Conservation (phyloP, 2,113 vertebrate genomes). For the Podarcis muralis region DNA sequence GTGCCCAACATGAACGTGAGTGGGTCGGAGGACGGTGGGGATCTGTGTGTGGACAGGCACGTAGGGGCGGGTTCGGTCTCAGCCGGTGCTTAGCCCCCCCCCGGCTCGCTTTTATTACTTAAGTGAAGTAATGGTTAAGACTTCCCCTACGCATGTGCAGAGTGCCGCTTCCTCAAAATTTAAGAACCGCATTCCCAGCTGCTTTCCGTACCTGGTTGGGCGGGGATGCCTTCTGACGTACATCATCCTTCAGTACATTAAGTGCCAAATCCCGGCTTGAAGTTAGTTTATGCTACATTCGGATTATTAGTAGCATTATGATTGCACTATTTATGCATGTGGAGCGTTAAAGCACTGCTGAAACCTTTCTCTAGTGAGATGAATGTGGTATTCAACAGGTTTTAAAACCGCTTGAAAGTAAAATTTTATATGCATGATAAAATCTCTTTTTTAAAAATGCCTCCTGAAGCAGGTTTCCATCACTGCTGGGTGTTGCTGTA, state of each 20-base stretch:
- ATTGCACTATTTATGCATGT: no score
- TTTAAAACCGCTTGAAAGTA: no score
- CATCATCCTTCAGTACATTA: neutral
- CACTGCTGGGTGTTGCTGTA: neutral
- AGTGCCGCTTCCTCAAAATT: neutral
- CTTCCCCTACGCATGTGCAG: neutral
- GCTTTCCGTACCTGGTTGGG: neutral
- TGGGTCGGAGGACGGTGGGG: neutral
- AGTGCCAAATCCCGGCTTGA: neutral
- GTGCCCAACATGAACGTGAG: conserved; percentile 97
- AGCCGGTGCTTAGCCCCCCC: neutral
- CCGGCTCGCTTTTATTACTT: neutral
- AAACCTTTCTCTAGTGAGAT: neutral
- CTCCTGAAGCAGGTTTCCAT: neutral
- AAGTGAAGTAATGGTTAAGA: neutral
- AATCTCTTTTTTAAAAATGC: no score
- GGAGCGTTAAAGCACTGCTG: neutral
- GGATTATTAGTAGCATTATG: neutral
- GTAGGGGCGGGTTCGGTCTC: neutral
- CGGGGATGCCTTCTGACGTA: neutral
- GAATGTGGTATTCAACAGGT: neutral
- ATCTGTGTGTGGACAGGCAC: neutral
- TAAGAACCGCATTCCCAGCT: no score
- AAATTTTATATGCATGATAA: no score
- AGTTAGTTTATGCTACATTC: neutral